Conservation (phyloP, 1,140 invertebrate genomes). For the Pollicipes pollicipes region DNA sequence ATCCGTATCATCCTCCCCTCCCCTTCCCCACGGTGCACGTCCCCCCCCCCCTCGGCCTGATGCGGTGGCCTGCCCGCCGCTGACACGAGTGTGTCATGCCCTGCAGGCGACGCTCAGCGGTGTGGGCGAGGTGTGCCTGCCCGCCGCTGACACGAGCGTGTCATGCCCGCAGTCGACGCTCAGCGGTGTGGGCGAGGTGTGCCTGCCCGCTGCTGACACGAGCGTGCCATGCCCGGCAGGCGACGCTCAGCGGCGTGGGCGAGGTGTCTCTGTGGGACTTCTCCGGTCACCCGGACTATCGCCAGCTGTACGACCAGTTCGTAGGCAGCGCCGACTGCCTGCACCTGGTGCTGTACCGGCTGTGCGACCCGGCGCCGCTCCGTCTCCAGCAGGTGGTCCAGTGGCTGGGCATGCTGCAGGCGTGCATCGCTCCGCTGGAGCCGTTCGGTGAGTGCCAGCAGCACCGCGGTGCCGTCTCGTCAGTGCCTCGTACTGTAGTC, state of each 20-base stretch:
- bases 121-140: no score
- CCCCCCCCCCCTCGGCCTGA: background rate
- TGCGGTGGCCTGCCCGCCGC: no score
- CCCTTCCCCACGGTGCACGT: background rate
- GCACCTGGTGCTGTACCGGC: constrained; percentile 53
- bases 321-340: constrained; percentile 37
- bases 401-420: constrained; percentile 62
- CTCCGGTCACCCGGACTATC: constrained; percentile 59
- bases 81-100: no score
- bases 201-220: no score
- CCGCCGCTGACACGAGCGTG: no score
- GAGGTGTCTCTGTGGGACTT: constrained; percentile 63
- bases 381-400: constrained; percentile 55
- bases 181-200: no score
- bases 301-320: constrained; percentile 58
- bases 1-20: no score
- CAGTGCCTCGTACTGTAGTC: no score
- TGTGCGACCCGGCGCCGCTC: constrained; percentile 47
- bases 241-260: constrained; percentile 31
- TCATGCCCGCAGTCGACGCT: no score
- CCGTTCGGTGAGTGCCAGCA: constrained; percentile 39
- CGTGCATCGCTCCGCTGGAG: constrained; percentile 43
- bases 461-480: no score
- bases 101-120: no score
- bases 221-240: constrained; percentile 27